phyloP scores from a whole-genome alignment of 2,797 vertebrate species.

The Argentina silus region DNA sequence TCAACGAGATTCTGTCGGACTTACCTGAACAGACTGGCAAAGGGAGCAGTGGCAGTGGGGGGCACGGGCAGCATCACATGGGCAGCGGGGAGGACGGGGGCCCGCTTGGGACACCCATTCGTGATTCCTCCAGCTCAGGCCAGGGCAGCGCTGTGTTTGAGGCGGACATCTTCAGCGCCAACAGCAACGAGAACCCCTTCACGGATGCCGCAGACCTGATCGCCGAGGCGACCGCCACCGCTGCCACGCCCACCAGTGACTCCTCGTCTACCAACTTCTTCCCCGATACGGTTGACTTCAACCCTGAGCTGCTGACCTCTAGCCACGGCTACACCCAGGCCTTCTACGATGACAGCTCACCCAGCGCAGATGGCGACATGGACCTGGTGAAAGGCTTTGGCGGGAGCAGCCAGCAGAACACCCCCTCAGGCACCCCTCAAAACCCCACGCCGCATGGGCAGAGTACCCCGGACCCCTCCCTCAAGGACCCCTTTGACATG shows the following conservation, averaged over 20 bases:
- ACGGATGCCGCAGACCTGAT: constrained; percentile 94
- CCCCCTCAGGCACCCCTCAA: constrained; percentile 82
- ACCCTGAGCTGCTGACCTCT: constrained; percentile 88
- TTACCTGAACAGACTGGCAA: constrained; percentile 96
- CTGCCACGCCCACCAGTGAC: constrained; percentile 92
- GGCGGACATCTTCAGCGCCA: constrained; percentile 92
- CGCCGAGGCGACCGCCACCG: constrained; percentile 85
- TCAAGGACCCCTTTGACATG: constrained; percentile 92
- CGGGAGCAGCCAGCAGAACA: constrained; percentile 84
- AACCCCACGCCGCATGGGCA: constrained; percentile 80
- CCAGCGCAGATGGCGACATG: constrained; percentile 92
- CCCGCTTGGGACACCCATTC: constrained; percentile 90
- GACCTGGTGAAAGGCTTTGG: constrained; percentile 94
- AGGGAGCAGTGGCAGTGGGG: constrained; percentile 74
- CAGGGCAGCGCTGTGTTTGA: constrained; percentile 96
- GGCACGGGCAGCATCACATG: constrained; percentile 75
- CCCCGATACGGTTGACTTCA: constrained; percentile 93
- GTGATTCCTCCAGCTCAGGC: constrained; percentile 96
- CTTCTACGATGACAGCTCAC: constrained; percentile 95
- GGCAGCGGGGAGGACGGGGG: constrained; percentile 76
- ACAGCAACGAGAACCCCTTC: constrained; percentile 94
- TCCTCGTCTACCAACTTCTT: constrained; percentile 96
- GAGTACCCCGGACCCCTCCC: constrained; percentile 77
- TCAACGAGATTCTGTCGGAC: constrained; percentile 96
- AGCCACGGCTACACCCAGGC: constrained; percentile 89